Evolutionary conservation across 2,113 vertebrate species (phyloP).

Genomic region (Vidua chalybeata): DNA sequence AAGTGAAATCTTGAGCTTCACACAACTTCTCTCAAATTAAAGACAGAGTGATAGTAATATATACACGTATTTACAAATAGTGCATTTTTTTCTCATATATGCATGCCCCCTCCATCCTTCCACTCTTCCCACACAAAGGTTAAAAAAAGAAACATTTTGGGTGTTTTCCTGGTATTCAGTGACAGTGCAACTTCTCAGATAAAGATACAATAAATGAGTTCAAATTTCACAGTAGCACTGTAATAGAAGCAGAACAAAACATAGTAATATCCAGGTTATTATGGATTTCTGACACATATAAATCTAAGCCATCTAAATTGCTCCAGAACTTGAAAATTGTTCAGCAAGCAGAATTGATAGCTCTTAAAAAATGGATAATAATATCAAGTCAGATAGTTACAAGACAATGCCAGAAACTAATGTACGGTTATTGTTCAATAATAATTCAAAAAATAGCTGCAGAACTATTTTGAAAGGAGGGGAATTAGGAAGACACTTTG

Average conservation of each 20-base stretch:
- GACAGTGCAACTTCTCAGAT: not conserved
- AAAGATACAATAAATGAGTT: not conserved
- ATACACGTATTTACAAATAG: not conserved
- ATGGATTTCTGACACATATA: not conserved
- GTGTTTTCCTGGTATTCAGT: not conserved
- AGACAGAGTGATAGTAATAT: not conserved
- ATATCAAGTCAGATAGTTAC: constrained; percentile 60
- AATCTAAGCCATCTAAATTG: not conserved
- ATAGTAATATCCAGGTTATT: not conserved
- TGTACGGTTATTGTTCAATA: constrained; percentile 64
- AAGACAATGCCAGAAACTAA: constrained; percentile 66
- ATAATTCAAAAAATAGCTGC: constrained; percentile 51
- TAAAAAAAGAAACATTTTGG: not conserved
- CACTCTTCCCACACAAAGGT: not conserved
- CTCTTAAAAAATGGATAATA: constrained; percentile 48
- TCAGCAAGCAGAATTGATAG: constrained; percentile 42
- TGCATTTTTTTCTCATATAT: not conserved
- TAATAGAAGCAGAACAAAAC: not conserved
- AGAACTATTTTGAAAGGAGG: constrained; percentile 61
- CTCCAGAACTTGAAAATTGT: constrained; percentile 13
- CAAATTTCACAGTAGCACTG: not conserved
- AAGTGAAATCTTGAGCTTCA: not conserved
- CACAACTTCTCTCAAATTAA: not conserved
- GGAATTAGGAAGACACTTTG: constrained; percentile 32
- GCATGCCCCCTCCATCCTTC: not conserved